Evolutionary conservation across 1,140 invertebrate genomes (phyloP).

Genomic region (Hypothenemus hampei): DNA sequence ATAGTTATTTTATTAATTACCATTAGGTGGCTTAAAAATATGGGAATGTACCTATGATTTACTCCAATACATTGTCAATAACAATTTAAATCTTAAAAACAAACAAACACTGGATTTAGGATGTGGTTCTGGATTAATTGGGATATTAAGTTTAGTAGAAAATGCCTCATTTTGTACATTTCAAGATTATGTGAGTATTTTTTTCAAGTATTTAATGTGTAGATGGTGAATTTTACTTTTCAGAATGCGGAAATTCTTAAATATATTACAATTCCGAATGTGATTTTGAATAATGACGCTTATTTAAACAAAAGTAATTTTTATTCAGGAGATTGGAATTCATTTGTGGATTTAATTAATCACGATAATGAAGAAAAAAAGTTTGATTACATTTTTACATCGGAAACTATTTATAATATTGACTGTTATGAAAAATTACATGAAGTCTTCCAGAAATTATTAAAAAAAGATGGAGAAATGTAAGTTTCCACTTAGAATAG

Average conservation of each 20-base stretch:
- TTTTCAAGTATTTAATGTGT: not conserved
- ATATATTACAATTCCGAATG: constrained; percentile 72
- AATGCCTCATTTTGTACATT: constrained; percentile 62
- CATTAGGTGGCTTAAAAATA: constrained; percentile 76
- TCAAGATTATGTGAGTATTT: constrained; percentile 85
- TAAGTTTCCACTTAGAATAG: constrained; percentile 44
- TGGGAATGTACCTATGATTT: constrained; percentile 86
- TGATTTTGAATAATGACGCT: constrained; percentile 61
- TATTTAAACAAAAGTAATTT: constrained; percentile 54
- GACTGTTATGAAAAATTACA: constrained; percentile 72
- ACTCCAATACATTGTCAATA: constrained; percentile 55
- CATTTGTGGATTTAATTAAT: constrained; percentile 52
- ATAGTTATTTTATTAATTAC: not conserved
- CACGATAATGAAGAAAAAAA: constrained; percentile 45
- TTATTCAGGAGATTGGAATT: constrained; percentile 77
- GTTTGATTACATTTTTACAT: constrained; percentile 81
- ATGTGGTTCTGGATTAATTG: constrained; percentile 79
- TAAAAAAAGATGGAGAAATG: constrained; percentile 63
- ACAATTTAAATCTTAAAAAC: constrained; percentile 46
- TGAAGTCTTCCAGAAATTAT: constrained; percentile 58
- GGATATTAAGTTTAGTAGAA: constrained; percentile 62
- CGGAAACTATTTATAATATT: constrained; percentile 88
- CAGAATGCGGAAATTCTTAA: constrained; percentile 75
- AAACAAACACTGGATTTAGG: constrained; percentile 74
- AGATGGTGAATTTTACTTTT: not conserved